These are phyloP conservation scores for Drosophila nigrodunni DNA, from an alignment of 1,140 invertebrate species.

Conservation along the genomic window DNA sequence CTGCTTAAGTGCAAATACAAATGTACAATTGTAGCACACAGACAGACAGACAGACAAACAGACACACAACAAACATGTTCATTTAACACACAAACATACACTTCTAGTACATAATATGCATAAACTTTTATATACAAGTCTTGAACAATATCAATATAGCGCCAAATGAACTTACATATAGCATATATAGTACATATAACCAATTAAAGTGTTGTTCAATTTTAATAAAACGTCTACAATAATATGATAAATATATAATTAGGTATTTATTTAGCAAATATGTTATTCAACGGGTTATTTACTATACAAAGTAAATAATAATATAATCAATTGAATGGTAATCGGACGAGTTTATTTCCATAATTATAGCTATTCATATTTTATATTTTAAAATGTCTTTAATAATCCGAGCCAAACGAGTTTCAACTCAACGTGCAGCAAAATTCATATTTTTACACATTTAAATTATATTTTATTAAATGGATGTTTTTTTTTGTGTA, in stretches of 20 bases:
- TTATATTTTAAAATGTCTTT: neutral
- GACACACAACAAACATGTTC: neutral
- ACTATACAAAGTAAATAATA: too few species aligned
- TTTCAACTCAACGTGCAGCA: neutral
- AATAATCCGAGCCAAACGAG: neutral
- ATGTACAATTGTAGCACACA: conserved; percentile 39
- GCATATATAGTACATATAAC: conserved; percentile 39
- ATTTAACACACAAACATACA: conserved; percentile 6
- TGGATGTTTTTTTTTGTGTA: conserved; percentile 27
- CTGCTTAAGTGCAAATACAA: conserved; percentile 39
- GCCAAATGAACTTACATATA: conserved; percentile 77
- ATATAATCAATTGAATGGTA: neutral
- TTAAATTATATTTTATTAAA: conserved; percentile 12
- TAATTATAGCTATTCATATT: neutral
- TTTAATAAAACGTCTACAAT: conserved; percentile 59
- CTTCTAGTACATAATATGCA: conserved; percentile 45
- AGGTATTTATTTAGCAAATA: neutral
- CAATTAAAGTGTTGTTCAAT: conserved; percentile 68
- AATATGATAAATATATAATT: conserved; percentile 42
- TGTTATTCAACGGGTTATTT: too few species aligned
- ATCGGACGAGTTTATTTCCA: conserved; percentile 1
- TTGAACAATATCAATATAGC: conserved; percentile 69
- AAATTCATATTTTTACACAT: conserved; percentile 3
- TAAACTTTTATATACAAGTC: conserved; percentile 60
- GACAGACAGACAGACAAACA: conserved; percentile 10